Evolutionary conservation across 1,140 invertebrate species (phyloP), one percentile per base, ranked within the genome.

Genomic region (Orchesella cincta): DNA sequence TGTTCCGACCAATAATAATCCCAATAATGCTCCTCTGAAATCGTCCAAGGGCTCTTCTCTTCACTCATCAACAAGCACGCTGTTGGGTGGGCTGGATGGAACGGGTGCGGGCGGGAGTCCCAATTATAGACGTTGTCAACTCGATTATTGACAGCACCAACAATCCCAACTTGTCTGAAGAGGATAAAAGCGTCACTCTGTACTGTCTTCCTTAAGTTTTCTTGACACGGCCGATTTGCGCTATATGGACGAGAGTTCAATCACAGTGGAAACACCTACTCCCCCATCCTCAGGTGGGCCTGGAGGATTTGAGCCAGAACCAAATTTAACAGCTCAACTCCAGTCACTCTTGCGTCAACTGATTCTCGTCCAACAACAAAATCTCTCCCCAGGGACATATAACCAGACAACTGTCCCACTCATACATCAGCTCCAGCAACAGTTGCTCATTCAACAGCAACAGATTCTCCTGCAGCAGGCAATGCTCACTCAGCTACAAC

Each of bases 241-340:
- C 23, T 96, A 90, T 84, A 95, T 95, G 94, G 94, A 95, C 84
- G 94, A 96, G 83, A 95, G 93, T 85, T 95, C 93, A 5, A 89
- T 94, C 35, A 91, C 92, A 79, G 86, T 94, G 36, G 80, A 72
- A 74, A 83, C 77, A 78, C 84, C 74, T 71, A 82, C 76, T 52
- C 82, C 74, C 62, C 83, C 79, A 3, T 75, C 62, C 23, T 81
- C 76, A 16, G 79, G 75, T 31, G 62, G 62, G 14, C 39, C 39
- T 18, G 62, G 62, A 31, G 62, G 62, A 31, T 67, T 67, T 33
- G 62, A 67, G 62, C 29, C 3, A 67, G 62, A 67, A 67, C 62
- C 62, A 67, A 67, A 67, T 29, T 67, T 67, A 67, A 79, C 74
- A 14, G 57, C 52, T 46, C 83, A 78, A 75, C 78, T 80, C 70